Base-by-base conservation (phyloP, 2,888 invertebrate species). In the Microctonus brassicae region DNA sequence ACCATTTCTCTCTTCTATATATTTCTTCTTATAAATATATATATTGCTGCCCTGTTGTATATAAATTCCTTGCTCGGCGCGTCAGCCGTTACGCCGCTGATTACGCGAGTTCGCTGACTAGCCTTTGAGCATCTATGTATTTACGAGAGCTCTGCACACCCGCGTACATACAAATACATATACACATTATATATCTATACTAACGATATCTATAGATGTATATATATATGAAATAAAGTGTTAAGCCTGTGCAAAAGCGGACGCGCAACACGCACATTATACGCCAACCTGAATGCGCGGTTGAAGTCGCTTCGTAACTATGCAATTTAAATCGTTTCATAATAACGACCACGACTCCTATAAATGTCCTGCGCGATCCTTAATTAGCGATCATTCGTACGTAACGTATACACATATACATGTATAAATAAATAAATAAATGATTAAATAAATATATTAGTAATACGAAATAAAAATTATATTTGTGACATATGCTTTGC, bases 331-430 rank as follows among this genome's bases (percentile, higher is more conserved):
- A 69, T 66, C 22, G 58, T 72, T 74, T 75, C 57, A 68, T 69
- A 74, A 74, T 68, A 55, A 62, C 26, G 17, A 47, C 22, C 36
- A 73, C 60, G 29, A 58, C 58, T n/a, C 22, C 57, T 53, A 65
- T 67, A 52, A 69, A 68, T 69, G 71, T 75, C 67, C 68, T 70
- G 55, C 64, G 57, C 65, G 57, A 63, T 64, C 52, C 34, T 69
- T 76, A 75, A 78, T 77, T 78, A 77, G 57, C 62, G 58, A 63
- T 70, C 73, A 70, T 72, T 75, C 75, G 65, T 71, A 73, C 74
- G 70, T 76, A 74, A 76, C 73, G 69, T 66, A 70, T 58, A 2
- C 10, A 20, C 22, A 52, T 29, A 22, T 52, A 64, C 58, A n/a
- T n/a, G n/a, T 34, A 39, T 52, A 62, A 61, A 65, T 57, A 33